Evolutionary conservation across 1,140 invertebrate genomes (phyloP).

Genomic region (Platyura marginata): DNA sequence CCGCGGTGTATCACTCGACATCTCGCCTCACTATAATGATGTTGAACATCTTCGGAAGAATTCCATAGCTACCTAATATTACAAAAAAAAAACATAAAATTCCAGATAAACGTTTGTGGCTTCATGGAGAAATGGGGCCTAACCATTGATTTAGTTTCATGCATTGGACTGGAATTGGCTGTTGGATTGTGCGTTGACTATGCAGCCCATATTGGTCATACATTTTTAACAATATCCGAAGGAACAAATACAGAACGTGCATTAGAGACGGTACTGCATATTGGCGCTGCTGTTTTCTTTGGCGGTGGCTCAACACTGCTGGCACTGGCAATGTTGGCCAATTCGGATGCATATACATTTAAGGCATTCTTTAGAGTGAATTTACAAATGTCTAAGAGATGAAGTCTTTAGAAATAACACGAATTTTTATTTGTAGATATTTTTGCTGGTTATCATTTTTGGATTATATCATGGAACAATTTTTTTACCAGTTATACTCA

Average conservation of each 20-base stretch:
- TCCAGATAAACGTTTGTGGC: conserved; percentile 46
- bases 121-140: conserved; percentile 65
- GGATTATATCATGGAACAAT: conserved; percentile 59
- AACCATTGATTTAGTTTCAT: conserved; percentile 71
- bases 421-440: conserved; percentile 34
- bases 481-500: conserved; percentile 54
- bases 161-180: conserved; percentile 66
- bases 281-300: conserved; percentile 61
- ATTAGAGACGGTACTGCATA: conserved; percentile 47
- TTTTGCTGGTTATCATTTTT: conserved; percentile 53
- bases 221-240: conserved; percentile 38
- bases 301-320: conserved; percentile 65
- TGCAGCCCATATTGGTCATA: conserved; percentile 73
- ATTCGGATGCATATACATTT: conserved; percentile 62
- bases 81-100: too few relatives aligned
- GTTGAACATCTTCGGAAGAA: not conserved
- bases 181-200: conserved; percentile 80
- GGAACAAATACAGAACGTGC: conserved; percentile 39
- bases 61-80: too few relatives aligned
- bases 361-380: conserved; percentile 55
- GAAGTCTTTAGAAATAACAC: not conserved
- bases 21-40: not conserved
- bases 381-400: not conserved
- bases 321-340: conserved; percentile 49
- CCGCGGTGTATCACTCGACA: too few relatives aligned